Evolutionary conservation across 2,888 invertebrate species (phyloP), one percentile per base, ranked within the genome.

Genomic region (Rotaria macrura): DNA sequence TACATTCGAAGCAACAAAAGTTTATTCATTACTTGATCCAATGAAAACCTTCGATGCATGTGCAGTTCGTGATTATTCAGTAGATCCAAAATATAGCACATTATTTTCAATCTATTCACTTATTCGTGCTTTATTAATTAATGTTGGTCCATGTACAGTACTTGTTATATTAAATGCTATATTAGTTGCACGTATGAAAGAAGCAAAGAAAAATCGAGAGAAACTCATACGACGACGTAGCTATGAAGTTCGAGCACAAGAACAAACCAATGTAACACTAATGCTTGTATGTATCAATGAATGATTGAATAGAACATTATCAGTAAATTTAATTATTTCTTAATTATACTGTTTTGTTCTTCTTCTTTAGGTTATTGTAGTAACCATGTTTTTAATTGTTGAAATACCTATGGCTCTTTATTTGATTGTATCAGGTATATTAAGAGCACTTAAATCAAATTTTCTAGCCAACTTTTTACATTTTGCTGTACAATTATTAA

Each of bases 41-140:
- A 89, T 88, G 84, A 84, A 83, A 43, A 89, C 88, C 1, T 87
- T 89, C 3, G 83, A 86, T 12, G 88, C 88, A 0, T 90, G 90
- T 87, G 65, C 29, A 54, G 17, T 57, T 49, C 3, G 1, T 12
- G 79, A 79, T 86, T 87, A 43, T 87, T 87, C 38, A 57, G 84
- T 49, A 83, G 52, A 47, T 74, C 38, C 34, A 12, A 34, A 25
- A 74, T 85, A 43, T 52, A 93, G 95, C 90, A 92, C 94, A 12
- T 97, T 95, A 92, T 96, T 93, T 92, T 94, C 94, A 87, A 92
- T 93, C 20, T 92, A 92, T 87, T 92, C 93, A 92, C 93, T 94
- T 89, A 96, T 96, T 90, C 93, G 97, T 25, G 95, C 96, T 23
- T 91, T 96, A 14, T 95, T 95, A 91, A 95, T 97, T n/a, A 95